Base-by-base conservation (phyloP, 2,113 vertebrate species). In the Cromileptes altivelis region DNA sequence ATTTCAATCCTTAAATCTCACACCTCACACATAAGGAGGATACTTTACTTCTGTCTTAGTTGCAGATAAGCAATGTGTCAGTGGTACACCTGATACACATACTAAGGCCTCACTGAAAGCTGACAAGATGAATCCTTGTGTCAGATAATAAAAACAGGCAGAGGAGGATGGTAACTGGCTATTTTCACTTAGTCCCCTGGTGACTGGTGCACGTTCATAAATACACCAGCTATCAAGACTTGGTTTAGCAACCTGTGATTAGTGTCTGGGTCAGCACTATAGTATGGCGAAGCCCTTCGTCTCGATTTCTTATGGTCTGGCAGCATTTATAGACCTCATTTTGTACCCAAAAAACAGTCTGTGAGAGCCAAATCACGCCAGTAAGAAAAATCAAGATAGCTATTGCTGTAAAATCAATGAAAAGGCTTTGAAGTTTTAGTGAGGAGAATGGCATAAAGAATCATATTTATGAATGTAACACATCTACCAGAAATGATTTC, bases 231-330 rank as follows among this genome's bases (percentile, higher is more conserved):
- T 76, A 80, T 90, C 80, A 87, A 84, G 65, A 65, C 61, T 58
- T 84, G 80, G 85, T 70, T 79, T 56, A 88, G 83, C 68, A 90
- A 69, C 74, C 74, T 52, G 80, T 92, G 80, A 93, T 92, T 92
- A 88, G 77, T 85, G 72, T 75, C 80, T 57, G 80, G 65, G 80
- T 82, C 78, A 78, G 61, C 81, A 69, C 84, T 79, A 69, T 75
- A 75, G 76, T 91, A 87, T 84, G 61, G 82, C 84, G 57, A 90
- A 87, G 84, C 64, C 79, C 53, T 79, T 50, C 72, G 81, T 85
- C 84, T 90, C 60, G 71, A 60, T 62, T 78, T 90, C 69, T 74
- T 76, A 8, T 40, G 15, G 78, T 81, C 79, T 91, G 84, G 81
- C 79, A 87, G 63, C 42, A 49, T 70, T 78, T 78, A 88, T 88